A percentile compares a stretch with the other conserved stretches of the same genome.
Evolutionary conservation across 2,888 invertebrate genomes (phyloP).

Genomic region (Lapara coniferarum): DNA sequence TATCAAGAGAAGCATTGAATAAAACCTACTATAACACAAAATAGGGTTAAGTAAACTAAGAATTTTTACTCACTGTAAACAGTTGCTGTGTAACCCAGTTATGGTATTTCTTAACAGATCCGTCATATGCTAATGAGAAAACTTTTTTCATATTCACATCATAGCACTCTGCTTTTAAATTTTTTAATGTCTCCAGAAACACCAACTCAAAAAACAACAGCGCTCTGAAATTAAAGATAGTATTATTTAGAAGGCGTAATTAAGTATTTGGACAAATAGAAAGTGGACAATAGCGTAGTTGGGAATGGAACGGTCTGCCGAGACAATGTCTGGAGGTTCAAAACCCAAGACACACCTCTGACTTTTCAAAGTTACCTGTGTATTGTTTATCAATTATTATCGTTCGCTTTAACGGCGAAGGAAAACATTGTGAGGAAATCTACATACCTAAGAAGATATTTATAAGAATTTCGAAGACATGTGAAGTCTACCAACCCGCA

Average conservation of each 20-base stretch:
- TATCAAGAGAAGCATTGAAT: neutral
- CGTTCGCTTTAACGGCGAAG: no score
- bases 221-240: constrained; percentile 71
- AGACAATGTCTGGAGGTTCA: no score
- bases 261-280: no score
- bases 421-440: no score
- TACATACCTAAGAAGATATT: no score
- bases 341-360: no score
- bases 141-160: constrained; percentile 85
- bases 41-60: neutral
- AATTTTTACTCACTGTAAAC: constrained; percentile 84
- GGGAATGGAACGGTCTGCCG: no score
- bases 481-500: no score
- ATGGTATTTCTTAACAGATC: constrained; percentile 88
- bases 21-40: neutral
- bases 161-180: constrained; percentile 66
- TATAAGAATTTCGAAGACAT: no score
- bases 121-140: constrained; percentile 87
- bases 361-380: no score
- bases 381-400: no score
- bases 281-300: no score
- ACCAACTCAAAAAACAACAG: constrained; percentile 85
- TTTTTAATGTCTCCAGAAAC: constrained; percentile 82
- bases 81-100: constrained; percentile 90
- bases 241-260: neutral